Conservation (phyloP, 2,888 invertebrate genomes). For the Caradrina clavipalpis region DNA sequence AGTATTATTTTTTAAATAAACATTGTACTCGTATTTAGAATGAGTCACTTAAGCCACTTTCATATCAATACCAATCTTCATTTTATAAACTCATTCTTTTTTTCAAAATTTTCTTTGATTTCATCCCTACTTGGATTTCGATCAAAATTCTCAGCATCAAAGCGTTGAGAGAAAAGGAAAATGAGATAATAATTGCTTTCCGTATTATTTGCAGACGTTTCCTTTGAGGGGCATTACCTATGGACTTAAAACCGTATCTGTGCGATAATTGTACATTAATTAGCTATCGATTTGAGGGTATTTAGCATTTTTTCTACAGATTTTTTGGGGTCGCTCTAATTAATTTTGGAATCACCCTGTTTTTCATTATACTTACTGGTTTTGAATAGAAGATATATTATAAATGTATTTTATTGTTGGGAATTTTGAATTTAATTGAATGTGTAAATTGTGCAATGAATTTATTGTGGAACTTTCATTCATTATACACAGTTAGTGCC, state of each 20-base stretch:
- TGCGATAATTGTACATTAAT: slow-evolving; percentile 77
- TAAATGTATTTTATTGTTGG: slow-evolving; percentile 1
- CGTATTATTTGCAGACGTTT: slow-evolving; percentile 82
- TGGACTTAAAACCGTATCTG: slow-evolving; percentile 61
- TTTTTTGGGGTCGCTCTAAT: slow-evolving; percentile 41
- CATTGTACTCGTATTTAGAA: neutral
- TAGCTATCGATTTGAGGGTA: slow-evolving; percentile 66
- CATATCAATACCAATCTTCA: neutral
- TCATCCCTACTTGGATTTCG: slow-evolving; percentile 80
- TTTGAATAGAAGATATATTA: neutral
- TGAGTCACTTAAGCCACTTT: slow-evolving; percentile 35
- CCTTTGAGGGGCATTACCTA: slow-evolving; percentile 69
- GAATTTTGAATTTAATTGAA: slow-evolving; percentile 1
- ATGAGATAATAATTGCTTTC: slow-evolving; percentile 85
- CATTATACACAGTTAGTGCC: neutral
- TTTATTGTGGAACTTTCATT: neutral
- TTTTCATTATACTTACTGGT: neutral
- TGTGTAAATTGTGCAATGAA: neutral
- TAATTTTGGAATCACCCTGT: slow-evolving; percentile 23
- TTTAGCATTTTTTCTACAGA: slow-evolving; percentile 33
- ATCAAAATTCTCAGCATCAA: slow-evolving; percentile 85
- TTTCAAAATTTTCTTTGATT: slow-evolving; percentile 82
- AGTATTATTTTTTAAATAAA: too few species aligned
- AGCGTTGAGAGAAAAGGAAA: slow-evolving; percentile 77
- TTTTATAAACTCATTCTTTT: slow-evolving; percentile 76